Evolutionary conservation across 2,113 vertebrate species (phyloP), one percentile per base, ranked within the genome.

Genomic region (Opisthocomus hoazin): DNA sequence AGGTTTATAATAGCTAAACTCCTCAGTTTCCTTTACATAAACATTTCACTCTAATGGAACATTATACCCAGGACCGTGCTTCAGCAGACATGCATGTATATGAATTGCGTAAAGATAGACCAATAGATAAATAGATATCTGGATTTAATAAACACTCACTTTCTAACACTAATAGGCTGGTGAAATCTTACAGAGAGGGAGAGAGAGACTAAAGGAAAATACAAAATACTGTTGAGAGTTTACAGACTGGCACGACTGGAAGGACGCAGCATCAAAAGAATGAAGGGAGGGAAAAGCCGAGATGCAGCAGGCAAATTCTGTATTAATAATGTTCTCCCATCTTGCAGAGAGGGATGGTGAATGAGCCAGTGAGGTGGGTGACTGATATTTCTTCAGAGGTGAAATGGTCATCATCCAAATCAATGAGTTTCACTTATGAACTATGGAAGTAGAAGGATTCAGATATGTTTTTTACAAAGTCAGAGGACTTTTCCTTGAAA

Each of bases 1-100:
- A 97, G 97, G 95, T 97, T 97, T 97, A 94, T 95, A 96, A 96
- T 90, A 96, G 93, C 94, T 97, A 90, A 97, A 96, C 95, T 97
- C 94, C 88, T 97, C 94, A 93, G 96, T 96, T 97, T 96, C 87
- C 87, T 94, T 95, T 83, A 54, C 6, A 5, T 97, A 97, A 97
- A 97, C 96, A 96, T 95, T 97, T 97, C 95, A 95, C 91, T 97
- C 94, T 97, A 97, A 97, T 97, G 97, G 95, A 97, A 95, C 95
- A 95, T 97, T 96, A 96, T 90, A 96, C 77, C 84, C 88, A 76
- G 91, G 69, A 57, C 96, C 23, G 11, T 66, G 85, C 85, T 95
- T 95, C 91, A 85, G 83, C 87, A 94, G 94, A 94, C 89, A 21
- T 54, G 37, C 78, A 27, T 84, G 93, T 93, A 15, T 87, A 95